Percentiles rank a stretch among this genome's conserved stretches.
Evolutionary conservation across 2,888 invertebrate species (phyloP).

Genomic region (Seira sanloemensis): DNA sequence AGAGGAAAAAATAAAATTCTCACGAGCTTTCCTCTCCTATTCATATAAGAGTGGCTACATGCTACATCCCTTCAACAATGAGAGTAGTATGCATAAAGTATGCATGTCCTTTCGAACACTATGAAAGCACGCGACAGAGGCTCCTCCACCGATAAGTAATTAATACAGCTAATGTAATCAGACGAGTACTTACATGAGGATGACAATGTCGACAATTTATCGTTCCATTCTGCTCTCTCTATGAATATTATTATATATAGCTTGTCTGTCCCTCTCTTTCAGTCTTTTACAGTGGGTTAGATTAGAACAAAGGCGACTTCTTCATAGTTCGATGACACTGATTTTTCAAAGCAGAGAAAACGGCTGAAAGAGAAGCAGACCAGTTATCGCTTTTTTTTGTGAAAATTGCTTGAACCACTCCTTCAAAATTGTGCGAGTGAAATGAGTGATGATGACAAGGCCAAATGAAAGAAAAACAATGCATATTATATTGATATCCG

Average conservation of each 20-base stretch:
- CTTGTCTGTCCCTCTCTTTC: conserved; percentile 21
- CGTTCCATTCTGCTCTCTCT: too few relatives aligned
- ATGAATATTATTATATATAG: too few relatives aligned
- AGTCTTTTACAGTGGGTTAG: background rate
- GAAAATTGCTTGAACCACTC: conserved; percentile 16
- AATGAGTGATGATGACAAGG: conserved; percentile 56
- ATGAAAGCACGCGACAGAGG: conserved; percentile 15
- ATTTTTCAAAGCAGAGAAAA: conserved; percentile 30
- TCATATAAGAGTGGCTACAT: background rate
- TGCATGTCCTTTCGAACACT: too few relatives aligned
- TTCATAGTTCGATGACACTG: conserved; percentile 65
- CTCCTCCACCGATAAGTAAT: conserved; percentile 5
- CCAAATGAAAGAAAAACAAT: conserved; percentile 30
- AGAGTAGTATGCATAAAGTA: background rate
- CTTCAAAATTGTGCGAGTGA: conserved; percentile 30
- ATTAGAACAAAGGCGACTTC: conserved; percentile 36
- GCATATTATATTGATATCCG: conserved; percentile 32
- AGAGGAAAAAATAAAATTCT: conserved; percentile 18
- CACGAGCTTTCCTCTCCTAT: conserved; percentile 4
- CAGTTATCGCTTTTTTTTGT: background rate
- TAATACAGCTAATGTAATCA: background rate
- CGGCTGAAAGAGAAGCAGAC: background rate
- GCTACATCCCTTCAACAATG: too few relatives aligned
- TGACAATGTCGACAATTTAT: background rate
- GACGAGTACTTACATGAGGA: background rate